These are phyloP conservation scores for Drosophila auraria DNA, from an alignment of 1,140 invertebrate genomes.

Conservation along the genomic window DNA sequence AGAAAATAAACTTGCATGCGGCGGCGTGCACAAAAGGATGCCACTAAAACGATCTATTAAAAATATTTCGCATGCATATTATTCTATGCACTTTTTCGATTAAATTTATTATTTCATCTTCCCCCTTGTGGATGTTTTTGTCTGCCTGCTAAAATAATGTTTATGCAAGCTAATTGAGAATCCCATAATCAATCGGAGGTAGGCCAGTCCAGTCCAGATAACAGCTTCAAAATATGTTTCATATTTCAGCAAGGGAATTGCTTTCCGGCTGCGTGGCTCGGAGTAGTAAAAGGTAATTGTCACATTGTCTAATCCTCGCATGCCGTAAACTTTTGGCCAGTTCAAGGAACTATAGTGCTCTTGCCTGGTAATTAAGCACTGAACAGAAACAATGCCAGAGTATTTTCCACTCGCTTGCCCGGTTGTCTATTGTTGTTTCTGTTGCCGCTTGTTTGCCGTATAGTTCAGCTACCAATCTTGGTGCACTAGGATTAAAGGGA, in stretches of 20 bases:
- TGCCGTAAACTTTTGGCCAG: constrained; percentile 39
- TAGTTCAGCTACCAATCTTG: constrained; percentile 48
- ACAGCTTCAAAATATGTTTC: constrained; percentile 8
- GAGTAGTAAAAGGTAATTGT: constrained; percentile 22
- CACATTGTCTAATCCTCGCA: constrained; percentile 30
- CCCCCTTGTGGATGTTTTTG: constrained; percentile 7
- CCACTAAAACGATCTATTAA: constrained; percentile 45
- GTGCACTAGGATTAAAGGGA: constrained; percentile 1
- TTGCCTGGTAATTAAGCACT: constrained; percentile 70
- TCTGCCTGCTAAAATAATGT: constrained; percentile 40
- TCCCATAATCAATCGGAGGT: constrained; percentile 30
- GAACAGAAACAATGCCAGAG: constrained; percentile 57
- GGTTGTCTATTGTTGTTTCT: constrained; percentile 48
- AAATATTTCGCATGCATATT: constrained; percentile 57
- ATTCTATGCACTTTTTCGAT: constrained; percentile 50
- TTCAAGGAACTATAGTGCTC: constrained; percentile 52
- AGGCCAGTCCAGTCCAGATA: neutral
- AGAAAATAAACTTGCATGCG: constrained; percentile 64
- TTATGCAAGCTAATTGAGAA: constrained; percentile 49
- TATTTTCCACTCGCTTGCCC: constrained; percentile 73
- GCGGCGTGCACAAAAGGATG: constrained; percentile 42
- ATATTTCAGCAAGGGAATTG: neutral
- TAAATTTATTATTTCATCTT: constrained; percentile 38
- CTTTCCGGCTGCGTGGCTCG: neutral
- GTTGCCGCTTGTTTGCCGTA: constrained; percentile 69